phyloP scores from a whole-genome alignment of 2,888 invertebrate genomes.

The Tachystola acroxantha region DNA sequence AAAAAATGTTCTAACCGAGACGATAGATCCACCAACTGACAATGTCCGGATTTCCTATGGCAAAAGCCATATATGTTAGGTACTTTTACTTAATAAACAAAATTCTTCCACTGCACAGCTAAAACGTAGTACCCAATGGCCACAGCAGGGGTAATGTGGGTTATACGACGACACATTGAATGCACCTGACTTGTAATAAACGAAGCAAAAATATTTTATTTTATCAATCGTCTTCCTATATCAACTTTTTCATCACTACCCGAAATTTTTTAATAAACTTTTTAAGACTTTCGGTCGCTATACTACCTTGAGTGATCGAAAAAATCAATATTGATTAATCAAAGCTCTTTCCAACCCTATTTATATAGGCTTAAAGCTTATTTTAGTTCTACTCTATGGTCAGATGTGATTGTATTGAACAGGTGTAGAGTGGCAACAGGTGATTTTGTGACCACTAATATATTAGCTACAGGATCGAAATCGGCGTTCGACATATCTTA shows the following conservation, averaged over 20 bases:
- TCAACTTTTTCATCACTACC: slow-evolving; percentile 33
- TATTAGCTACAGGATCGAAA: slow-evolving; percentile 65
- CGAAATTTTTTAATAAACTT: slow-evolving; percentile 35
- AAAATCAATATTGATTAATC: background rate
- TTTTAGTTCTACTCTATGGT: slow-evolving; percentile 28
- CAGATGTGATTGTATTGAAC: slow-evolving; percentile 72
- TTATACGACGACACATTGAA: no score
- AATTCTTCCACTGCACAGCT: no score
- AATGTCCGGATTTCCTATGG: no score
- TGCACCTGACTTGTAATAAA: no score
- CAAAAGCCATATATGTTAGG: no score
- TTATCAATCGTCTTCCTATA: no score
- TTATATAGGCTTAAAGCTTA: slow-evolving; percentile 13
- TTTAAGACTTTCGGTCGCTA: slow-evolving; percentile 45
- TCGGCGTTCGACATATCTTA: slow-evolving; percentile 59
- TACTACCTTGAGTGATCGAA: slow-evolving; percentile 23
- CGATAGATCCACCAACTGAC: no score
- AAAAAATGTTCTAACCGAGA: no score
- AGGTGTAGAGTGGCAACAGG: slow-evolving; percentile 66
- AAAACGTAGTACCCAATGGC: no score
- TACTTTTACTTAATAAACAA: no score
- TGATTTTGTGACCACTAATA: slow-evolving; percentile 71
- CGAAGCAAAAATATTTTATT: no score
- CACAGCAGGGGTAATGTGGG: no score
- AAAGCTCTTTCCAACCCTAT: slow-evolving; percentile 2